These are phyloP conservation scores for Drosophila neocordata DNA, from an alignment of 1,140 invertebrate species.

Conservation along the genomic window DNA sequence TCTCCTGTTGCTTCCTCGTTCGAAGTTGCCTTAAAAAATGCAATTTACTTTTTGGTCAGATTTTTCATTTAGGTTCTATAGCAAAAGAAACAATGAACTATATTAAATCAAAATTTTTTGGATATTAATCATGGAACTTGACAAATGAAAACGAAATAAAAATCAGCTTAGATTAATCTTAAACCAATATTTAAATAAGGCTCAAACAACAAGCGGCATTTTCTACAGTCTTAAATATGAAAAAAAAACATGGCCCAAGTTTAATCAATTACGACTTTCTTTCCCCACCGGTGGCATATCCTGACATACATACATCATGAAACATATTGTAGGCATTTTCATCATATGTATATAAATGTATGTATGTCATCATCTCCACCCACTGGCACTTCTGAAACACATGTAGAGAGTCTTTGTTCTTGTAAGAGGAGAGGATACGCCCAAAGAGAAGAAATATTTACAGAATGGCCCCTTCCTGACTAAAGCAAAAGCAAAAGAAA, in stretches of 20 bases:
- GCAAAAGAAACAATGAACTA: not conserved
- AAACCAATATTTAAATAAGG: not conserved
- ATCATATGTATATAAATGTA: slow-evolving; percentile 7
- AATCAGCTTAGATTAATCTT: not conserved
- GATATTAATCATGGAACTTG: too few relatives aligned
- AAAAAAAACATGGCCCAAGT: not conserved
- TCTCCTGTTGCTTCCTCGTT: slow-evolving; percentile 55
- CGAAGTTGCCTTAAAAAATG: not conserved
- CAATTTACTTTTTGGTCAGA: slow-evolving; percentile 9
- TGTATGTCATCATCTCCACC: not conserved
- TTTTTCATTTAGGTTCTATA: not conserved
- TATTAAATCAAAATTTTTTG: not conserved
- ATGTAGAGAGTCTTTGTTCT: slow-evolving; percentile 36
- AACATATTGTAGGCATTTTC: slow-evolving; percentile 61
- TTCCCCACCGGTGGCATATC: not conserved
- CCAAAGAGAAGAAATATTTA: slow-evolving; percentile 41
- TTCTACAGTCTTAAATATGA: not conserved
- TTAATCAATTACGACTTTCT: not conserved
- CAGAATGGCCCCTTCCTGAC: slow-evolving; percentile 15
- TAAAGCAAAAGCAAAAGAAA: not conserved
- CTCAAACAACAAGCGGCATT: not conserved
- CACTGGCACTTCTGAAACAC: slow-evolving; percentile 55
- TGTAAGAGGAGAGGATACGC: slow-evolving; percentile 35
- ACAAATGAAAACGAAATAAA: not conserved
- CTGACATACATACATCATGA: slow-evolving; percentile 16